These are phyloP conservation scores for Pteronura brasiliensis DNA, from an alignment of 2,113 vertebrate species.

Conservation along the genomic window DNA sequence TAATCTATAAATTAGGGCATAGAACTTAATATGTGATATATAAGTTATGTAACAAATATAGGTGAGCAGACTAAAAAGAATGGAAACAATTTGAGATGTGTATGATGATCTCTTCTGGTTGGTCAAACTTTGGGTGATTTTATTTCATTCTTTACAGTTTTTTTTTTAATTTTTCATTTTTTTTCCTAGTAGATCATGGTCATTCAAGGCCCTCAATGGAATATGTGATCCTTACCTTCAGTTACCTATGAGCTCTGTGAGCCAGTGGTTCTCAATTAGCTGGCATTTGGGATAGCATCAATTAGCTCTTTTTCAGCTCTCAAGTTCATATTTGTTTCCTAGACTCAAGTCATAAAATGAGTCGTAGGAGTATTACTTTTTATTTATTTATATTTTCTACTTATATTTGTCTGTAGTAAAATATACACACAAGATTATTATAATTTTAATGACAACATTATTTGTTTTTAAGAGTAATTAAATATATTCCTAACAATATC, in stretches of 20 bases:
- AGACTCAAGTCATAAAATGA: background rate
- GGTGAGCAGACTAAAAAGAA: background rate
- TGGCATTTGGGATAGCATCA: no score
- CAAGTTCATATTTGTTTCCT: background rate
- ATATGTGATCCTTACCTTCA: background rate
- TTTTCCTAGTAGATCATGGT: background rate
- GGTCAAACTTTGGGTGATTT: background rate
- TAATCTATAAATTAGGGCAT: background rate
- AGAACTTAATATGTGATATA: background rate
- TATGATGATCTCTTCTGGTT: background rate
- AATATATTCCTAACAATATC: background rate
- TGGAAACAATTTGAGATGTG: background rate
- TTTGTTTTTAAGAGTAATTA: background rate
- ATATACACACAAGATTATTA: background rate
- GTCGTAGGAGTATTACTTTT: background rate
- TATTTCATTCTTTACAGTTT: background rate
- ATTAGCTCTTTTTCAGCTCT: background rate
- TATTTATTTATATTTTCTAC: background rate
- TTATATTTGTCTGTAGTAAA: background rate
- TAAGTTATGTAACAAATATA: background rate
- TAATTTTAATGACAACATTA: background rate
- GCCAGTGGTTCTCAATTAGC: background rate
- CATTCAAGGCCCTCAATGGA: background rate
- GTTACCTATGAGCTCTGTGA: background rate
- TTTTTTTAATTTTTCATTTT: background rate